Percentiles rank a stretch among this genome's conserved stretches.
phyloP scores from a whole-genome alignment of 1,140 invertebrate species.

The Euglossa dilemma region DNA sequence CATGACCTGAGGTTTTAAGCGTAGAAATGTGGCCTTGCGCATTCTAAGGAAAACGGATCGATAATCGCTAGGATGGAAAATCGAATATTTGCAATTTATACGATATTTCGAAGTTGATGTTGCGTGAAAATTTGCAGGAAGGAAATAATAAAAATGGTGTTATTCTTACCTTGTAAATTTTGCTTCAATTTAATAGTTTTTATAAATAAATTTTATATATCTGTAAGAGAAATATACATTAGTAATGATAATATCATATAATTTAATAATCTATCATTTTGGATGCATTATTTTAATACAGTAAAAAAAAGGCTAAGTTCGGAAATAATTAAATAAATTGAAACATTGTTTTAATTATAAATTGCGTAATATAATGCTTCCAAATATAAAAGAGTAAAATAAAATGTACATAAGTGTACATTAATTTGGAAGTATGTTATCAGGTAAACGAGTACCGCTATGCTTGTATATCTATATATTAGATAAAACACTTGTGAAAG shows the following conservation, averaged over 20 bases:
- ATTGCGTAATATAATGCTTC: background rate
- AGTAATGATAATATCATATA: too few relatives aligned
- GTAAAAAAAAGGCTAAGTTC: too few relatives aligned
- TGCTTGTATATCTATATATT: background rate
- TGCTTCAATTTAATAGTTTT: background rate
- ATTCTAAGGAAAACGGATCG: constrained; percentile 8
- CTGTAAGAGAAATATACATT: too few relatives aligned
- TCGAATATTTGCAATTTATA: constrained; percentile 11
- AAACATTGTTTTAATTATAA: background rate
- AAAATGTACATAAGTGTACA: background rate
- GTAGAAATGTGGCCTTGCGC: constrained; percentile 1
- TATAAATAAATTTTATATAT: too few relatives aligned
- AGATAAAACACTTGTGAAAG: constrained; percentile 1
- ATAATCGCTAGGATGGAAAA: constrained; percentile 12
- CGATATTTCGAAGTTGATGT: background rate
- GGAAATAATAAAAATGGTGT: background rate
- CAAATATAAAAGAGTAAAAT: constrained; percentile 5
- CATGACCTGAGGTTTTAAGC: background rate
- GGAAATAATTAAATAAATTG: background rate
- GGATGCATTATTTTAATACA: too few relatives aligned
- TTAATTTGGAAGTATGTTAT: background rate
- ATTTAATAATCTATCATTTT: too few relatives aligned
- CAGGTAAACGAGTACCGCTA: background rate
- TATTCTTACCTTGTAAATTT: background rate
- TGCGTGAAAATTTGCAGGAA: background rate